These are phyloP conservation scores for Volucella inanis DNA, from an alignment of 2,888 invertebrate genomes.

Conservation along the genomic window DNA sequence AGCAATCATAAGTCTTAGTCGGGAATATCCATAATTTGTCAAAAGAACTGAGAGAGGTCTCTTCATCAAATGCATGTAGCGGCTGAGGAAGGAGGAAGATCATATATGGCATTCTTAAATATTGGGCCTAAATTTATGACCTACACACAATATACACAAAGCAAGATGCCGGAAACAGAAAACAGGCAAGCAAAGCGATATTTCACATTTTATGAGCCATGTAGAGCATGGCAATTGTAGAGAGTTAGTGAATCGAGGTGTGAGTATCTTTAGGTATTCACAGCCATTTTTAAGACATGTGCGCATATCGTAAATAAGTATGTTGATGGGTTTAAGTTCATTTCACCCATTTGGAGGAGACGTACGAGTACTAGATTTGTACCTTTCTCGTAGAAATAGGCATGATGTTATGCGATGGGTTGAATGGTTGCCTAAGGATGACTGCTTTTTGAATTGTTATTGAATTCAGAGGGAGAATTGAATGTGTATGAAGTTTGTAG, in stretches of 20 bases:
- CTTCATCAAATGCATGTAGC: constrained; percentile 21
- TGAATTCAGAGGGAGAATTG: constrained; percentile 16
- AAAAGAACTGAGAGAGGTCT: constrained; percentile 21
- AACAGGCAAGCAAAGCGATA: constrained; percentile 60
- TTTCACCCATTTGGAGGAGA: constrained; percentile 36
- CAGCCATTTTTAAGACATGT: constrained; percentile 20
- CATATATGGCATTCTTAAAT: constrained; percentile 61
- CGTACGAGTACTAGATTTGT: constrained; percentile 17
- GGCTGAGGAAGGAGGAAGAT: neutral
- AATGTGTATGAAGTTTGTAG: constrained; percentile 5
- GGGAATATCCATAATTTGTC: constrained; percentile 39
- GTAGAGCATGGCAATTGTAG: constrained; percentile 8
- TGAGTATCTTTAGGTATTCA: constrained; percentile 25
- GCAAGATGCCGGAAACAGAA: constrained; percentile 51
- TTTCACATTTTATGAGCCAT: constrained; percentile 65
- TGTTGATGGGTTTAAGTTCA: constrained; percentile 58
- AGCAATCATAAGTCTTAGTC: constrained; percentile 2
- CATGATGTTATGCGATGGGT: constrained; percentile 43
- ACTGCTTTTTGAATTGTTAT: neutral
- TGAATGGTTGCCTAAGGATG: constrained; percentile 18
- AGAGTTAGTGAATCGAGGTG: neutral
- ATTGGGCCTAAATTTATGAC: constrained; percentile 56
- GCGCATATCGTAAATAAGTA: constrained; percentile 21
- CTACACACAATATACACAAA: neutral
- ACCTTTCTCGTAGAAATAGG: constrained; percentile 17